Percentiles rank a stretch among this genome's conserved stretches.
These are phyloP conservation scores for Phenganax subtilis DNA, from an alignment of 92 coral and sea anemone genomes.

Conservation along the genomic window DNA sequence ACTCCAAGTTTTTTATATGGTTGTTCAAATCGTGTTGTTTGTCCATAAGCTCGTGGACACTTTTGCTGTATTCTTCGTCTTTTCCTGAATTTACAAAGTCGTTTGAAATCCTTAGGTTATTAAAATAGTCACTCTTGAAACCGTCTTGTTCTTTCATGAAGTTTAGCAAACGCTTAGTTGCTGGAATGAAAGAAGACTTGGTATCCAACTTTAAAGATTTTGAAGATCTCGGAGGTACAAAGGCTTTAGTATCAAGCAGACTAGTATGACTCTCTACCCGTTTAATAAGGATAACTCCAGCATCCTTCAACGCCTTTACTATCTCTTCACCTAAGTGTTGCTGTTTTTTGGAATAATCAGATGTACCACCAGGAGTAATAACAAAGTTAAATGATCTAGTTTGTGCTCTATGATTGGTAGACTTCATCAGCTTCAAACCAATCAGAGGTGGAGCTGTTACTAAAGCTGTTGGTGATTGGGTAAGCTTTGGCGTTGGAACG, in stretches of 20 bases:
- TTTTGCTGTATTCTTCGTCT: background rate
- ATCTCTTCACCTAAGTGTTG: background rate
- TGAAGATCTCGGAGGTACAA: background rate
- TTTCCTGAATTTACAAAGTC: background rate
- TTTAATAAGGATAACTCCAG: conserved; percentile 22
- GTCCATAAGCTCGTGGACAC: background rate
- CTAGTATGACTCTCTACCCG: background rate
- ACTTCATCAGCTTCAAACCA: background rate
- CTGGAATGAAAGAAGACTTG: background rate
- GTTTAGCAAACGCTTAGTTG: conserved; percentile 14
- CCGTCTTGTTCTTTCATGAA: conserved; percentile 17
- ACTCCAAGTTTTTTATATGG: conserved; percentile 17
- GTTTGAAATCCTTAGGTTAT: background rate
- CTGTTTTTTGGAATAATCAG: background rate
- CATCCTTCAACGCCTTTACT: background rate
- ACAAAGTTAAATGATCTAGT: background rate
- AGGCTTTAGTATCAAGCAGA: background rate
- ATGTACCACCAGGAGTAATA: background rate
- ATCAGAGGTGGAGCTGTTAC: conserved; percentile 13
- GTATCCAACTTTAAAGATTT: background rate
- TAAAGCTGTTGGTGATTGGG: conserved; percentile 16
- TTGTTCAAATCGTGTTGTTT: background rate
- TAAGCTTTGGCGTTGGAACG: conserved; percentile 22
- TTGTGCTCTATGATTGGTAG: background rate
- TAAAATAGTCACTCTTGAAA: background rate